phyloP scores from a whole-genome alignment of 2,888 invertebrate genomes.

The Pheosia tremula region DNA sequence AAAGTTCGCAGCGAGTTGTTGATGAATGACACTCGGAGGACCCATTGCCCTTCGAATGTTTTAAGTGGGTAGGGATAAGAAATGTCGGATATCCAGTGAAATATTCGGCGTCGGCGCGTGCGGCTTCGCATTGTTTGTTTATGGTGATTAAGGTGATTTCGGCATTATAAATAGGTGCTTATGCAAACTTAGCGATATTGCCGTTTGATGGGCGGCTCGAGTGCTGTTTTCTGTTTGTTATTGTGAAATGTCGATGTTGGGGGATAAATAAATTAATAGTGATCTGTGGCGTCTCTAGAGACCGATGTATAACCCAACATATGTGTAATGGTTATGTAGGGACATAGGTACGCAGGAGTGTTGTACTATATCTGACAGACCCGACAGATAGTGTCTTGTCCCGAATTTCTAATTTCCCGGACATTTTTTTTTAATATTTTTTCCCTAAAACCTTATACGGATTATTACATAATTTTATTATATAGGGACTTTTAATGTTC shows the following conservation, averaged over 20 bases:
- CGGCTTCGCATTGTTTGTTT: constrained; percentile 46
- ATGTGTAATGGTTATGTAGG: too few species aligned
- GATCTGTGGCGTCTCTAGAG: not conserved
- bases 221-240: constrained; percentile 36
- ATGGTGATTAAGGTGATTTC: constrained; percentile 47
- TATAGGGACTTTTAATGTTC: too few species aligned
- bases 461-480: too few species aligned
- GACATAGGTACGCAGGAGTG: too few species aligned
- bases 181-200: constrained; percentile 50
- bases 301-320: not conserved
- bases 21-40: constrained; percentile 84
- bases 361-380: too few species aligned
- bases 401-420: too few species aligned
- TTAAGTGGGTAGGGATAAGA: constrained; percentile 82
- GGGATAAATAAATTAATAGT: constrained; percentile 1
- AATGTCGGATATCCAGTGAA: constrained; percentile 80
- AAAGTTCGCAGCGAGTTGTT: constrained; percentile 78
- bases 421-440: too few species aligned
- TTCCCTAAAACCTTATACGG: too few species aligned
- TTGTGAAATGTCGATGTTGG: constrained; percentile 8
- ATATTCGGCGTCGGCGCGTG: constrained; percentile 61
- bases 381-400: too few species aligned
- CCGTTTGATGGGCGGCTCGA: constrained; percentile 45
- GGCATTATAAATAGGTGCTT: constrained; percentile 57
- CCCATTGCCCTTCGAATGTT: constrained; percentile 84